Conservation (phyloP, 2,888 invertebrate genomes). For the Prosapia bicincta region DNA sequence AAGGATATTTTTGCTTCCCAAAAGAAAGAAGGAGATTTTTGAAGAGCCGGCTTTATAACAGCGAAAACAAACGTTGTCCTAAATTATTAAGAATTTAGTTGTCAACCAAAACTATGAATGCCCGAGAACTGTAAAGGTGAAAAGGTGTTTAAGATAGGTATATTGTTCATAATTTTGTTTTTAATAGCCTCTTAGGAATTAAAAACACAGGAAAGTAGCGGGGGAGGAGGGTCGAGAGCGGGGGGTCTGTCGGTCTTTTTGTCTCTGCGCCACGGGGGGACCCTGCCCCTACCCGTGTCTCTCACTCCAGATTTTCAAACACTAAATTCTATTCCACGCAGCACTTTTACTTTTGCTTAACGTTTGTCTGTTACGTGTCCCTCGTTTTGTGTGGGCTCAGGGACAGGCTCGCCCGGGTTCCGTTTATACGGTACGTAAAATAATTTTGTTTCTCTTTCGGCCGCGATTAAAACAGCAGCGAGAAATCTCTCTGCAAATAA, state of each 20-base stretch:
- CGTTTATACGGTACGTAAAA: too few species aligned
- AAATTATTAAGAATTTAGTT: neutral
- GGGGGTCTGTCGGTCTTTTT: conserved; percentile 43
- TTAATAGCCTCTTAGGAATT: neutral
- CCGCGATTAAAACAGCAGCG: too few species aligned
- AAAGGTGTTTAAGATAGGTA: neutral
- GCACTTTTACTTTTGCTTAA: neutral
- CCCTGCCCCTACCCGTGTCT: conserved; percentile 22
- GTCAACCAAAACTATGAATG: neutral
- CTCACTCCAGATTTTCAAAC: conserved; percentile 23
- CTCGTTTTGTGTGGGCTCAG: too few species aligned
- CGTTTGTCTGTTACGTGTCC: neutral
- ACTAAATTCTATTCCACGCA: conserved; percentile 42
- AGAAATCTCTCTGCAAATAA: too few species aligned
- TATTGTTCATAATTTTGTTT: neutral
- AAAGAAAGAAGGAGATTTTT: too few species aligned
- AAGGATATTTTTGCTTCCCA: too few species aligned
- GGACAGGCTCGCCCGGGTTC: too few species aligned
- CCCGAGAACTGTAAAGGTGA: neutral
- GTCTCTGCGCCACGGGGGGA: conserved; percentile 25
- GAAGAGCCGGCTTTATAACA: too few species aligned
- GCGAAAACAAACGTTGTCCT: too few species aligned
- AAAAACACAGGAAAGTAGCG: conserved; percentile 7
- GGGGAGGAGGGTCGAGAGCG: neutral
- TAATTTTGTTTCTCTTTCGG: too few species aligned